phyloP scores from a whole-genome alignment of 1,140 invertebrate genomes.

The Wiebesia pumilae region DNA sequence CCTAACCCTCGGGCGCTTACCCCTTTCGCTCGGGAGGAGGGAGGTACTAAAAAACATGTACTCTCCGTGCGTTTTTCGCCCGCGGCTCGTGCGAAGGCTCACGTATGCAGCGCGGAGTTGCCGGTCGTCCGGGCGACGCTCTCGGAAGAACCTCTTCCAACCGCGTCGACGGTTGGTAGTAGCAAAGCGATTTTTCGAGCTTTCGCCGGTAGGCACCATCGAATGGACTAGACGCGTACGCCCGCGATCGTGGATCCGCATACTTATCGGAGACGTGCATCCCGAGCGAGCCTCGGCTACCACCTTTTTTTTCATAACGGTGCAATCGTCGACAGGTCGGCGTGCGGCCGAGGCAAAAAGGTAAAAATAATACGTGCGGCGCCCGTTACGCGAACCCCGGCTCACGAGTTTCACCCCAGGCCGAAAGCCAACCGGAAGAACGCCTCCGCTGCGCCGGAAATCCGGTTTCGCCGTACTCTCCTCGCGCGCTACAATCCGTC shows the following conservation, averaged over 20 bases:
- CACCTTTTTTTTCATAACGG: neutral
- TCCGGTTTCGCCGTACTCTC: neutral
- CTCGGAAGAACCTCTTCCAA: too few relatives aligned
- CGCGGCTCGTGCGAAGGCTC: too few relatives aligned
- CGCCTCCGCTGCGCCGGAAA: neutral
- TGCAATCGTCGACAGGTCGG: neutral
- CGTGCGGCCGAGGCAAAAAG: neutral
- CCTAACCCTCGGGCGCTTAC: neutral
- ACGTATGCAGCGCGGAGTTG: too few relatives aligned
- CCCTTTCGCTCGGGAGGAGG: neutral
- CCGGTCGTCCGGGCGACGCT: too few relatives aligned
- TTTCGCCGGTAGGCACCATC: too few relatives aligned
- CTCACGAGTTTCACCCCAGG: neutral
- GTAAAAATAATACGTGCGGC: neutral
- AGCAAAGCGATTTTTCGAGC: too few relatives aligned
- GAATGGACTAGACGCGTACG: too few relatives aligned
- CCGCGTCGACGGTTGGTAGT: too few relatives aligned
- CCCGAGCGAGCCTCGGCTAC: neutral
- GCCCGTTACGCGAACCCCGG: neutral
- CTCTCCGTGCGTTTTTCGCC: too few relatives aligned
- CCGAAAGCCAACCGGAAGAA: slow-evolving; percentile 9
- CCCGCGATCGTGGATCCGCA: neutral
- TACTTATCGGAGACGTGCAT: neutral
- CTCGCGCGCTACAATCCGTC: neutral
- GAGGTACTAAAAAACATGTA: neutral